Conservation (phyloP, 2,888 invertebrate species). For the Drosophila maculinotata region DNA sequence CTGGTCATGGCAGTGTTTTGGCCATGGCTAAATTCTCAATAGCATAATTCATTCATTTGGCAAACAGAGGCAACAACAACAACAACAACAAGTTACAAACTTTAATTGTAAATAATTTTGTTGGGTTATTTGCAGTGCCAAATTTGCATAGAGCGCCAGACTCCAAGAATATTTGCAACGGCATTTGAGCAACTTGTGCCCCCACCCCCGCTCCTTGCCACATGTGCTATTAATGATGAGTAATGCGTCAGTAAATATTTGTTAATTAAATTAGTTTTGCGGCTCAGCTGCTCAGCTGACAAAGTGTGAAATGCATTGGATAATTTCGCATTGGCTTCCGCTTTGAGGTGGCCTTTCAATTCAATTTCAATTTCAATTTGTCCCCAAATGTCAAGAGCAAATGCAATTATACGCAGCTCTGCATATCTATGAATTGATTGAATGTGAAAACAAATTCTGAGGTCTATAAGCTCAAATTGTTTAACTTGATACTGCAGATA, state of each 20-base stretch:
- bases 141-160: conserved; percentile 14
- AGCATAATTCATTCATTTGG: conserved; percentile 36
- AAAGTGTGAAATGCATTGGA: conserved; percentile 46
- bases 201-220: neutral
- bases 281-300: conserved; percentile 9
- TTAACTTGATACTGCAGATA: no score
- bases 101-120: conserved; percentile 67
- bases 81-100: conserved; percentile 13
- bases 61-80: conserved; percentile 12
- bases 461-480: no score
- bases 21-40: conserved; percentile 17
- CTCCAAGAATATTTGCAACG: conserved; percentile 14
- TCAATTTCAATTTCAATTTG: conserved; percentile 7
- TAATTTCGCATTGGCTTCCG: conserved; percentile 8
- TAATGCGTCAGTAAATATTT: conserved; percentile 66
- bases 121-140: conserved; percentile 10
- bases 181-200: neutral
- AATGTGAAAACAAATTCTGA: neutral
- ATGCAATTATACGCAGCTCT: conserved; percentile 7
- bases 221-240: conserved; percentile 57
- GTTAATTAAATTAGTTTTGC: conserved; percentile 61
- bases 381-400: neutral
- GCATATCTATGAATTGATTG: neutral
- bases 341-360: conserved; percentile 4
- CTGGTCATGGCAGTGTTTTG: conserved; percentile 14